Evolutionary conservation across 1,140 invertebrate species (phyloP).

Genomic region (Sitobion miscanthi): DNA sequence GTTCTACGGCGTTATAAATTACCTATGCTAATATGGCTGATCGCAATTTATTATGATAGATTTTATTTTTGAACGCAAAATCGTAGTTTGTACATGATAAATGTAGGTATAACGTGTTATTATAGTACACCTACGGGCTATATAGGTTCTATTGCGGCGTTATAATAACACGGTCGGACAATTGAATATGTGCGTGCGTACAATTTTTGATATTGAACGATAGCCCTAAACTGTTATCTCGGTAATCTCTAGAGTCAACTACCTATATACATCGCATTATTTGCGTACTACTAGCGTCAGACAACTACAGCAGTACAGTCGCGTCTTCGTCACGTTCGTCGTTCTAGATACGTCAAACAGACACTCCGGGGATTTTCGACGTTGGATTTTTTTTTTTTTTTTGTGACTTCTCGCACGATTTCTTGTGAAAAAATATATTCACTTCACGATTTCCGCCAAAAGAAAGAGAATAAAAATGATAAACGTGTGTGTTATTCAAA

Average conservation of each 20-base stretch:
- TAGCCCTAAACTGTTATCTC: background rate
- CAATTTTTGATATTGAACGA: background rate
- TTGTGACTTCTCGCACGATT: conserved; percentile 43
- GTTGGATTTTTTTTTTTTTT: background rate
- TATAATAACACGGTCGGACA: background rate
- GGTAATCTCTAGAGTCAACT: background rate
- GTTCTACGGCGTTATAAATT: background rate
- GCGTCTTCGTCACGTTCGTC: conserved; percentile 34
- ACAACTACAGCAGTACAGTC: conserved; percentile 2
- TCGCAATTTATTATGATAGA: background rate
- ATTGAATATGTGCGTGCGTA: background rate
- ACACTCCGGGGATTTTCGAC: conserved; percentile 36
- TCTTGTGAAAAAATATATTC: conserved; percentile 21
- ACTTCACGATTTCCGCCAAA: conserved; percentile 49
- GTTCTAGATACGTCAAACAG: conserved; percentile 45
- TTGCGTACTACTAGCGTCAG: background rate
- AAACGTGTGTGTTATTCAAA: conserved; percentile 46
- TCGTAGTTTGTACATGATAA: background rate
- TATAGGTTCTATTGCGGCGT: background rate
- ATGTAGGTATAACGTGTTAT: background rate
- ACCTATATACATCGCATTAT: background rate
- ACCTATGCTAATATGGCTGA: background rate
- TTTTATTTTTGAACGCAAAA: background rate
- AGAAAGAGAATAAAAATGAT: conserved; percentile 41
- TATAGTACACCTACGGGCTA: background rate